Evolutionary conservation across 2,888 invertebrate species (phyloP).

Genomic region (Nudaria mundana): DNA sequence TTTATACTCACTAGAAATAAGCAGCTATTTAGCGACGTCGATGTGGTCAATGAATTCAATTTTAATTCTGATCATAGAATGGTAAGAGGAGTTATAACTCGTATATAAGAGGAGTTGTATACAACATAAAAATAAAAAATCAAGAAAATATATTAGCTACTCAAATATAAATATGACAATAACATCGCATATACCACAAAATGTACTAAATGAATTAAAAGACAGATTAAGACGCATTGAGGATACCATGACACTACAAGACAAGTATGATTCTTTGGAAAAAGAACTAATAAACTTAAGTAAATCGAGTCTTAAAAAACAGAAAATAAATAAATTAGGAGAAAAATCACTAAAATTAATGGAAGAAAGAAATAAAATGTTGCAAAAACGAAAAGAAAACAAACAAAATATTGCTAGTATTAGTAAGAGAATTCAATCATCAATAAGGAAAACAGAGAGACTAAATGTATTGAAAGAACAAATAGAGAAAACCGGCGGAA

Average conservation of each 20-base stretch:
- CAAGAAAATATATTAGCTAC: too few relatives aligned
- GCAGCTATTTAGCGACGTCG: neutral
- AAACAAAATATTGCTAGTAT: neutral
- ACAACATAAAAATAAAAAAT: too few relatives aligned
- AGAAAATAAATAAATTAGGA: too few relatives aligned
- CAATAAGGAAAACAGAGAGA: neutral
- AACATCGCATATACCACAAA: neutral
- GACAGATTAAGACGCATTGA: neutral
- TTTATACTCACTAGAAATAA: neutral
- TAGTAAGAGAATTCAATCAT: neutral
- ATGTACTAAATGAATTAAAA: neutral
- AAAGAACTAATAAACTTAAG: neutral
- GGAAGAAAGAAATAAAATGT: neutral
- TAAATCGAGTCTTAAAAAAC: too few relatives aligned
- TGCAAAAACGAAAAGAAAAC: conserved; percentile 1
- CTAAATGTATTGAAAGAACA: conserved; percentile 10
- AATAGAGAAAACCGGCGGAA: conserved; percentile 19
- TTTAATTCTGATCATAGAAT: neutral
- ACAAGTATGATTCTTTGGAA: conserved; percentile 1
- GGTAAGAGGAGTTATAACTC: neutral
- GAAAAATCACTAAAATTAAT: neutral
- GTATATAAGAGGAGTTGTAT: too few relatives aligned
- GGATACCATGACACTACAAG: neutral
- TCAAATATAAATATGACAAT: too few relatives aligned
- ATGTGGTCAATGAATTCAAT: neutral